Base-by-base conservation (phyloP, 2,888 invertebrate species). In the Reticulitermes lucifugus region DNA sequence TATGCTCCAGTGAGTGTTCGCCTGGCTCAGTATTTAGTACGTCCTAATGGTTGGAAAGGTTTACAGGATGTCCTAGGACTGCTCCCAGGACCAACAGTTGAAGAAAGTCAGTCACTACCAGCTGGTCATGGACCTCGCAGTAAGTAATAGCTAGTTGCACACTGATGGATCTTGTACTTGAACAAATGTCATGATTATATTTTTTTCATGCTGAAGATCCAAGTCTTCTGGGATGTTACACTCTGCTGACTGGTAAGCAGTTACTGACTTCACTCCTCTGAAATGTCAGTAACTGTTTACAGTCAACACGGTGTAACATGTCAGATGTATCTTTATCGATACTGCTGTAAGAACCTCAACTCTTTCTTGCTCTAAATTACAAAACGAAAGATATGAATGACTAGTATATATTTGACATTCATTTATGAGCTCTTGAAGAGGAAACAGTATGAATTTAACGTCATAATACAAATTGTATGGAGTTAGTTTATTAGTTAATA, bases 1-100 rank as follows among this genome's bases (percentile, higher is more conserved):
- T 99, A 98, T 91, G 98, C 98, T 0, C 99, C 99, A 0, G 91
- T 99, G 70, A 97, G 97, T 83, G 96, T 98, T 4, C 93, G 99
- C 55, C 93, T 99, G 83, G 94, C 95, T 25, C 97, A 97, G 89
- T 95, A 96, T 89, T 93, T 96, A 9, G 88, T 93, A 60, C 92
- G 91, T 70, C 92, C 93, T 88, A 91, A 91, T 0, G 92, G 92
- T 1, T 93, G 93, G 93, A 88, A 91, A 55, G 95, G 95, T 84
- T 93, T 98, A 35, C 96, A 96, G 89, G 98, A 98, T 89, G 95
- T 97, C 77, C 92, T 98, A 59, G 95, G 94, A 29, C 92, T 96
- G 71, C 91, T 99, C 79, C 98, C 98, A 0, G 98, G 97, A 0
- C 96, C 95, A 22, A 91, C 92, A 22, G 90, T 94, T 80, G 93